Base-by-base conservation (phyloP, 1,140 invertebrate genomes). In the Sycophila sp. region DNA sequence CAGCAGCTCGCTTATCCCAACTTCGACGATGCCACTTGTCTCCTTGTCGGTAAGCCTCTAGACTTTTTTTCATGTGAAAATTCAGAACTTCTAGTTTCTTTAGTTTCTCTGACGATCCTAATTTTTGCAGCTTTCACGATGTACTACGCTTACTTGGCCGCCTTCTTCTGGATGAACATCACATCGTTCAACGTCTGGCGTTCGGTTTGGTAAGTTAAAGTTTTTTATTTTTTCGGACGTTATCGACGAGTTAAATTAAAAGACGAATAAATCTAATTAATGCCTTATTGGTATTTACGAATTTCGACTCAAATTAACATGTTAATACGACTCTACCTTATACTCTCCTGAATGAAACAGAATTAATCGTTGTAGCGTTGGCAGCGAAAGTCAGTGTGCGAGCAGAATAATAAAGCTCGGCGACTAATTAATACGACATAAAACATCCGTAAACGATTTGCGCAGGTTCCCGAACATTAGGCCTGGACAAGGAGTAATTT, bases 151-250 rank as follows among this genome's bases (percentile, higher is more conserved):
- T 89, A 91, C 84, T 81, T 91, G 73, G 85, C 88, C 3, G 87
- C 88, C 5, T 92, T 92, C 76, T 91, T 90, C 75, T 92, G 91
- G 91, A 81, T 92, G 77, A 90, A 90, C 71, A 83, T 91, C 0
- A 88, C 91, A 4, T 87, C 89, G 5, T 88, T 91, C 47, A 91
- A 92, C 75, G 87, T 91, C 30, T 91, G 89, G 85, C 85, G 87
- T 73, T 84, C 81, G 1, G 88, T 89, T 7, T 83, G 87, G 91
- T 92, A 83, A 90, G 89, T 83, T 51, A 7, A 15, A 42, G 11
- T 26, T 24, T 49, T 51, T 58, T 53, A 17, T n/a, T n/a, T n/a
- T n/a, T n/a, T n/a, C n/a, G n/a, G n/a, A n/a, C n/a, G n/a, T n/a
- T n/a, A n/a, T n/a, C n/a, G n/a, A n/a, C n/a, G n/a, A n/a, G n/a